A percentile compares a stretch with the other conserved stretches of the same genome.
Evolutionary conservation across 2,888 invertebrate species (phyloP).

Genomic region (Sipha maydis): DNA sequence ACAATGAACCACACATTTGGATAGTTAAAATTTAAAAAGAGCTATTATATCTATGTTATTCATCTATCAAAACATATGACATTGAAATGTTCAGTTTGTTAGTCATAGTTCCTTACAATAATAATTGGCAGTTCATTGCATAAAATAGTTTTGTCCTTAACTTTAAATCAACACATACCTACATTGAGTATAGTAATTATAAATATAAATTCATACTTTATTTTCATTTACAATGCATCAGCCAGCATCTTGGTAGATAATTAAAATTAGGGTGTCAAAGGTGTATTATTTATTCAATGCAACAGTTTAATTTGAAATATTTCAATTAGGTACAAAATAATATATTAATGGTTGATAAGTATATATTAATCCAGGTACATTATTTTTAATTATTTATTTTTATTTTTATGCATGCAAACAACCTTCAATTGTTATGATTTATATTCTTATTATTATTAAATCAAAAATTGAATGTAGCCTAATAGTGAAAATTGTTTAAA

Average conservation of each 20-base stretch:
- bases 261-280: background rate
- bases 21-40: constrained; percentile 7
- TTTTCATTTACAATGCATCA: background rate
- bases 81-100: constrained; percentile 27
- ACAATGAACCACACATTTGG: constrained; percentile 9
- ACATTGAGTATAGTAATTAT: background rate
- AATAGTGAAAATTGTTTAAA: background rate
- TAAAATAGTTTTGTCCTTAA: constrained; percentile 3
- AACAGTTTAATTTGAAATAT: background rate
- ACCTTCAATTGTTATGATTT: background rate
- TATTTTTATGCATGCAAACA: background rate
- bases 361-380: background rate
- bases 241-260: background rate
- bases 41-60: background rate
- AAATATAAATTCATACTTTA: background rate
- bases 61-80: constrained; percentile 35
- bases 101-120: constrained; percentile 1
- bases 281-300: background rate
- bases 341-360: background rate
- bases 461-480: background rate
- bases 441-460: background rate
- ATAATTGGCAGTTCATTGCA: constrained; percentile 1
- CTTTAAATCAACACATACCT: background rate
- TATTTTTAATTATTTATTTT: background rate
- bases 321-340: background rate